phyloP scores from a whole-genome alignment of 2,113 vertebrate genomes.

The Actinemys pallida region DNA sequence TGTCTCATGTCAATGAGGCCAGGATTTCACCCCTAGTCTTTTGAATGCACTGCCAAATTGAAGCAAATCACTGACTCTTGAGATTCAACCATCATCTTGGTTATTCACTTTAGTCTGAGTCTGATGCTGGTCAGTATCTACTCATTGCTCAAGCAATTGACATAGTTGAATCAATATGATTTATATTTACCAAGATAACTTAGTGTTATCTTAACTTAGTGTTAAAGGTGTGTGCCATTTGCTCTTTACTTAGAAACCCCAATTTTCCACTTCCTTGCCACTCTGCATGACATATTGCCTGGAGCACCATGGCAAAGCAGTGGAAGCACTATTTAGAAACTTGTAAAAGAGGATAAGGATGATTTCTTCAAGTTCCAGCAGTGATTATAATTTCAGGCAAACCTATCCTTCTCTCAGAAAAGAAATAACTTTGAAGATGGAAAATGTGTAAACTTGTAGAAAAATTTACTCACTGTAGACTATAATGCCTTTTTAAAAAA shows the following conservation, averaged over 20 bases:
- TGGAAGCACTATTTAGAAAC: background rate
- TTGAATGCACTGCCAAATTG: background rate
- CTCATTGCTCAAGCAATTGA: conserved; percentile 39
- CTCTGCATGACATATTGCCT: conserved; percentile 47
- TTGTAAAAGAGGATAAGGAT: background rate
- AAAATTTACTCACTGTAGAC: background rate
- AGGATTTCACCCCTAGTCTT: background rate
- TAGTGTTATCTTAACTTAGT: background rate
- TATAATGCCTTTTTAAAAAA: background rate
- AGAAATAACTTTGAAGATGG: background rate
- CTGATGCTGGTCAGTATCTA: background rate
- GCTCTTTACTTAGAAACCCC: conserved; percentile 60
- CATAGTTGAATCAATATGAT: conserved; percentile 46
- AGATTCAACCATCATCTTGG: conserved; percentile 25
- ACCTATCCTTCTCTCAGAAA: background rate
- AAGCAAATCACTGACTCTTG: conserved; percentile 14
- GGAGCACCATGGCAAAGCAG: conserved; percentile 4
- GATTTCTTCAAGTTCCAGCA: background rate
- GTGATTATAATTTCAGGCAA: background rate
- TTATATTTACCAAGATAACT: background rate
- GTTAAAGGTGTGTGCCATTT: conserved; percentile 52
- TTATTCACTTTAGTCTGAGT: conserved; percentile 32
- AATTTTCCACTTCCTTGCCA: conserved; percentile 59
- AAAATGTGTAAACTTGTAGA: background rate
- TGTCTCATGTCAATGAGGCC: background rate